A percentile compares a stretch with the other conserved stretches of the same genome.
Conservation (phyloP, 2,113 vertebrate genomes). For the Poeciliopsis prolifica region DNA sequence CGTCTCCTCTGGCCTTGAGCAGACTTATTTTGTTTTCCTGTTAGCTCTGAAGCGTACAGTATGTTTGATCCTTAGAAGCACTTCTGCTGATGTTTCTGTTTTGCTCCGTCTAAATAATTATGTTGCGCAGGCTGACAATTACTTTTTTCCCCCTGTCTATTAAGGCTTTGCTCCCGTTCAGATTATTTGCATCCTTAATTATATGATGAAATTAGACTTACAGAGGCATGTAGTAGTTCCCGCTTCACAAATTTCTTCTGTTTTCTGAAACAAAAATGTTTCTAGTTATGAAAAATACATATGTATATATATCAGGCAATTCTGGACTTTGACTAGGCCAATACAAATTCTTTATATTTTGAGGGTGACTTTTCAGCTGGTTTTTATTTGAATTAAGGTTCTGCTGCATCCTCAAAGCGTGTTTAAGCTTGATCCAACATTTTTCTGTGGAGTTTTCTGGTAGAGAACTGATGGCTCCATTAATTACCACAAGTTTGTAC, state of each 20-base stretch:
- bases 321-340: too few species aligned
- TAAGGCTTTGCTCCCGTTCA: neutral
- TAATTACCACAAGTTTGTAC: too few species aligned
- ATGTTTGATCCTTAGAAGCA: conserved; percentile 5
- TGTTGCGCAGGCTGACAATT: conserved; percentile 15
- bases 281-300: too few species aligned
- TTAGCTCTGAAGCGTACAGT: neutral
- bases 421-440: too few species aligned
- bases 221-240: neutral
- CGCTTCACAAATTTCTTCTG: too few species aligned
- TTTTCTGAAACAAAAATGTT: too few species aligned
- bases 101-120: conserved; percentile 18
- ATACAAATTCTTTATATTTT: neutral
- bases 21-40: conserved; percentile 29
- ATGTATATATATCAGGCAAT: neutral
- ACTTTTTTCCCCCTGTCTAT: neutral
- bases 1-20: conserved; percentile 9
- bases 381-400: too few species aligned
- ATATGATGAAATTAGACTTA: conserved; percentile 1
- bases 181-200: neutral
- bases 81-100: conserved; percentile 26
- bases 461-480: too few species aligned
- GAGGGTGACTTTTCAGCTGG: neutral
- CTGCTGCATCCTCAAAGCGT: too few species aligned
- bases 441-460: too few species aligned